phyloP scores from a whole-genome alignment of 2,797 vertebrate species.

The Sebastes steindachneri region DNA sequence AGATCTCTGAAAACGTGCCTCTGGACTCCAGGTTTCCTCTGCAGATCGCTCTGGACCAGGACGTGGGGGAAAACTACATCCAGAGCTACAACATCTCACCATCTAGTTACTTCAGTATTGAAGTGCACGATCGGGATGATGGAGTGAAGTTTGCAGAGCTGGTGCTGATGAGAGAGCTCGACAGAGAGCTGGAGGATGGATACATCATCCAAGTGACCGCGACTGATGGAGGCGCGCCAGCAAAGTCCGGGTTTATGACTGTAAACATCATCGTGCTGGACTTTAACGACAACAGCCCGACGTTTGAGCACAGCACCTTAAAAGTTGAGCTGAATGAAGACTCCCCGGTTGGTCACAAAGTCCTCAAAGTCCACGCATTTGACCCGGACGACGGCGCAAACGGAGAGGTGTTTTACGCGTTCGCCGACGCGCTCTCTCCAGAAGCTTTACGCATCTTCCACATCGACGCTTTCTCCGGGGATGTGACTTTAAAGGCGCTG shows the following conservation, averaged over 20 bases:
- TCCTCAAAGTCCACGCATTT: constrained; percentile 81
- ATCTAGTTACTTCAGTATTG: constrained; percentile 73
- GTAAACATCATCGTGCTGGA: constrained; percentile 82
- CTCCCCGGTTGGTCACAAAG: constrained; percentile 75
- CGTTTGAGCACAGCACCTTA: constrained; percentile 79
- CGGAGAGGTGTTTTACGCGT: constrained; percentile 83
- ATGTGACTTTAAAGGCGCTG: constrained; percentile 74
- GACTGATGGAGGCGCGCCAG: constrained; percentile 78
- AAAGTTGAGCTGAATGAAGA: constrained; percentile 84
- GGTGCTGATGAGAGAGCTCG: constrained; percentile 76
- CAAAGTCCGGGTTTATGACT: constrained; percentile 73
- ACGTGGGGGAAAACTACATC: constrained; percentile 85
- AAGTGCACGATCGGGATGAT: constrained; percentile 74
- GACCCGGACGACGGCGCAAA: constrained; percentile 84
- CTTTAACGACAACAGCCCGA: constrained; percentile 87
- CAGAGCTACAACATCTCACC: constrained; percentile 81
- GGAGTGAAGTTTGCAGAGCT: constrained; percentile 79
- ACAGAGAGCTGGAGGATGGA: constrained; percentile 81
- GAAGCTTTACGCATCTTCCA: constrained; percentile 79
- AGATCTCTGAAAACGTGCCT: constrained; percentile 79
- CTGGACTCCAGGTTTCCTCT: constrained; percentile 79
- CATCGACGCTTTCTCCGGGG: constrained; percentile 78
- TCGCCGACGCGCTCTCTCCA: constrained; percentile 58
- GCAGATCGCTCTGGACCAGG: constrained; percentile 81
- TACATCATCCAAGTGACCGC: constrained; percentile 80